A percentile compares a stretch with the other conserved stretches of the same genome.
These are phyloP conservation scores for Sebastes steindachneri DNA, from an alignment of 2,797 vertebrate species.

Conservation along the genomic window DNA sequence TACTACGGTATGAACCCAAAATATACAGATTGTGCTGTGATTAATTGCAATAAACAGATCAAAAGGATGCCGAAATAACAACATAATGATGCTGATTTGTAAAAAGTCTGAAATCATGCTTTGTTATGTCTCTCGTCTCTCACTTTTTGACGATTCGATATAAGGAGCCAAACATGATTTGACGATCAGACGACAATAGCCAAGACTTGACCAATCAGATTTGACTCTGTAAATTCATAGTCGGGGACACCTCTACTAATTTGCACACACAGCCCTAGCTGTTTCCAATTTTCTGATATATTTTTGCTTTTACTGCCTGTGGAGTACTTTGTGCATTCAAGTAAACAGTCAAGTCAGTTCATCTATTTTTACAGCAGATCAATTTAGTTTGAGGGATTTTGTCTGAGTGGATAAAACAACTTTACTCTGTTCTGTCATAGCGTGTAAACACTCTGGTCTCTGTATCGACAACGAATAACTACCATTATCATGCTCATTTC, in stretches of 20 bases:
- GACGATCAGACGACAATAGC: no score
- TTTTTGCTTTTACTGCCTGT: not conserved
- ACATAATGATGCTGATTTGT: no score
- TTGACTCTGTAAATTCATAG: no score
- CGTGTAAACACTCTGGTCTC: not conserved
- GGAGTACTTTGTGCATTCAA: not conserved
- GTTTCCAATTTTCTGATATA: not conserved
- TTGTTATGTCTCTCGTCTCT: no score
- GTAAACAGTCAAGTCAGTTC: not conserved
- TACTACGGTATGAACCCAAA: no score
- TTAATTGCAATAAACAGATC: no score
- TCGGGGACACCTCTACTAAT: not conserved
- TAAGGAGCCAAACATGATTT: not conserved
- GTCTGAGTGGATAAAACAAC: slow-evolving; percentile 5
- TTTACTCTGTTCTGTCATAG: not conserved
- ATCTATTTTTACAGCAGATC: slow-evolving; percentile 7
- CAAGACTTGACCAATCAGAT: no score
- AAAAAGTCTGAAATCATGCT: no score
- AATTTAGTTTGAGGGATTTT: slow-evolving; percentile 11
- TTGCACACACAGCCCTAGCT: not conserved
- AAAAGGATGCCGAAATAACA: accelerated
- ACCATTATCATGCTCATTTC: slow-evolving; percentile 2
- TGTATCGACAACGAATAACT: not conserved
- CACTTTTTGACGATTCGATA: not conserved
- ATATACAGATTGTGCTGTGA: no score